Evolutionary conservation across 2,113 vertebrate genomes (phyloP), one percentile per base, ranked within the genome.

Genomic region (Daphoenositta chrysoptera): DNA sequence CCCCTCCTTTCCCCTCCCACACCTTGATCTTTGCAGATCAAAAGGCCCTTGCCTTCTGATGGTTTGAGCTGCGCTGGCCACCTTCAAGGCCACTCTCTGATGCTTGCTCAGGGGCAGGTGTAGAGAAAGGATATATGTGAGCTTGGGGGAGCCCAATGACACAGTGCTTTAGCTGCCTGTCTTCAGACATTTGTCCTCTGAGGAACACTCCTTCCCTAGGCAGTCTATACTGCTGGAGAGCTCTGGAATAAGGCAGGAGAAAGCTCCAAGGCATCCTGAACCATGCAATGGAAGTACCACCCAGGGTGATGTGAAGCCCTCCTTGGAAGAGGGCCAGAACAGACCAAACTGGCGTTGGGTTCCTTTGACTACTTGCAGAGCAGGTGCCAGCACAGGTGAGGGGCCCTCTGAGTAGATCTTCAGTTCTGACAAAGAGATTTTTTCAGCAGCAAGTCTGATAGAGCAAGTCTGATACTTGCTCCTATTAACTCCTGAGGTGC

Each of bases 1-100:
- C 33, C 40, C 30, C 22, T 91, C 83, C 73, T 28, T 40, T 76
- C 30, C 45, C 51, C 28, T 88, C 89, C 58, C 44, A 70, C 56
- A 14, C 35, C 89, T 92, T 96, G 78, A 93, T 91, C 82, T 91
- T 50, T 87, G 50, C 33, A 94, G 70, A 91, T 94, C 39, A 93
- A 97, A 95, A 60, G 18, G 53, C 40, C 40, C 11, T 87, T 93
- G 54, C 31, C 47, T 94, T 95, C 80, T 80, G 73, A 75, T 0
- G 1, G 35, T 68, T 57, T 82, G 37, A 85, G 35, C 47, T 54
- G 44, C 53, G 63, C 90, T 56, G 60, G 40, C 33, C 64, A 53
- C 78, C 78, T 90, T 78, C 71, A 78, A 83, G 79, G 79, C 60
- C 2, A 13, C 31, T 64, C 33, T 85, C 37, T 95, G 64, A 78